These are phyloP conservation scores for Leptodactylus fallax DNA, from an alignment of 2,797 vertebrate genomes.

Conservation along the genomic window DNA sequence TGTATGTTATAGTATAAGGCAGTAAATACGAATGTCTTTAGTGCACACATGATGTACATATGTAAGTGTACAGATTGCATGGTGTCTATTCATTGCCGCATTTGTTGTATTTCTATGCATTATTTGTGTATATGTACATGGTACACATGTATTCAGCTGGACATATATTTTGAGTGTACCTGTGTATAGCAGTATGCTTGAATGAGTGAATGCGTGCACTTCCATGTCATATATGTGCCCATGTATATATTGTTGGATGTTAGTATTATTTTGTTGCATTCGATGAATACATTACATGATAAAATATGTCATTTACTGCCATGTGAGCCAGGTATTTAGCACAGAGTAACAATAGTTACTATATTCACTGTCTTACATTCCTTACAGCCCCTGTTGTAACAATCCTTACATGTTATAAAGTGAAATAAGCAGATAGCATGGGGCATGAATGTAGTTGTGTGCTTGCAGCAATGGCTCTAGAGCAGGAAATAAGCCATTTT, in stretches of 20 bases:
- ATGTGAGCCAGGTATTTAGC: neutral
- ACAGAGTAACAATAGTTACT: neutral
- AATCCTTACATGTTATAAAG: neutral
- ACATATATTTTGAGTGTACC: neutral
- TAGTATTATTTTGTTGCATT: neutral
- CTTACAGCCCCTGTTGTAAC: neutral
- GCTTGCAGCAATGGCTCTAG: constrained; percentile 17
- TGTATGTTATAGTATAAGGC: neutral
- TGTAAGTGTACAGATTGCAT: neutral
- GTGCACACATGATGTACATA: neutral
- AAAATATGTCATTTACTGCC: neutral
- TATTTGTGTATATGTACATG: too few relatives aligned
- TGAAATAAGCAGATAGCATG: neutral
- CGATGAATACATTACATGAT: too few relatives aligned
- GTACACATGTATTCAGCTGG: neutral
- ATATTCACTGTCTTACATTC: neutral
- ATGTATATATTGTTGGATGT: too few relatives aligned
- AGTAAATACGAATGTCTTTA: neutral
- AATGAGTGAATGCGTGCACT: neutral
- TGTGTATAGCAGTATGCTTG: neutral
- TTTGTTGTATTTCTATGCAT: too few relatives aligned
- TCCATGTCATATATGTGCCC: neutral
- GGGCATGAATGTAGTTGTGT: neutral
- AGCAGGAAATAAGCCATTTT: constrained; percentile 14
- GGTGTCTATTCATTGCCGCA: too few relatives aligned